Evolutionary conservation across 1,140 invertebrate genomes (phyloP).

Genomic region (Samia ricini): DNA sequence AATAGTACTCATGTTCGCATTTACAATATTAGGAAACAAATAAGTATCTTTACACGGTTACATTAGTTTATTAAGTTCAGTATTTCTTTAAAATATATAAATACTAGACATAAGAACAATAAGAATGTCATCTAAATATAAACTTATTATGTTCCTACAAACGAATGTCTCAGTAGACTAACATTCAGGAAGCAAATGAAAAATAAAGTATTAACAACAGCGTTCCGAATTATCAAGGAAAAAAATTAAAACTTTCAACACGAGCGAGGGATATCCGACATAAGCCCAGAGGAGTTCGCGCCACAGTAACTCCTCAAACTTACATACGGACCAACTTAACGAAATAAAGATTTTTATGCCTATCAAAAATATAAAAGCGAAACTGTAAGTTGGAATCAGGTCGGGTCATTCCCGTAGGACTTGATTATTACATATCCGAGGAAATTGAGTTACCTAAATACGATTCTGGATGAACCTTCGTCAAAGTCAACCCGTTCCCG

Average conservation of each 20-base stretch:
- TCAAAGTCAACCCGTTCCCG: conserved; percentile 13
- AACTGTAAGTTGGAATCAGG: not conserved
- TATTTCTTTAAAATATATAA: too few relatives aligned
- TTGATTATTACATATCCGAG: conserved; percentile 8
- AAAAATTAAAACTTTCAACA: not conserved
- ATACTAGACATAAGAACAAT: too few relatives aligned
- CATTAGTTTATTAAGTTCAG: too few relatives aligned
- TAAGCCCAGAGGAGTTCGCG: not conserved
- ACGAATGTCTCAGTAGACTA: not conserved
- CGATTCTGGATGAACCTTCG: conserved; percentile 13
- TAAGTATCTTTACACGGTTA: too few relatives aligned
- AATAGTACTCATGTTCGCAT: too few relatives aligned
- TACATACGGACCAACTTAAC: not conserved
- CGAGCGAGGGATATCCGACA: not conserved
- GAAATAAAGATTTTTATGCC: not conserved
- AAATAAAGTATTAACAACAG: not conserved
- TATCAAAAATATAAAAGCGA: not conserved
- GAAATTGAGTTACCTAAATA: conserved; percentile 10
- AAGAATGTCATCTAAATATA: too few relatives aligned
- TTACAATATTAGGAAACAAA: too few relatives aligned
- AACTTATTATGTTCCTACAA: too few relatives aligned
- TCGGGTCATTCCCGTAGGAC: conserved; percentile 5
- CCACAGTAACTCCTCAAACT: not conserved
- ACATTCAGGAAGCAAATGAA: not conserved
- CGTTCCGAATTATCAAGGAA: not conserved